Base-by-base conservation (phyloP, 1,140 invertebrate species). In the Penaeus vannamei region DNA sequence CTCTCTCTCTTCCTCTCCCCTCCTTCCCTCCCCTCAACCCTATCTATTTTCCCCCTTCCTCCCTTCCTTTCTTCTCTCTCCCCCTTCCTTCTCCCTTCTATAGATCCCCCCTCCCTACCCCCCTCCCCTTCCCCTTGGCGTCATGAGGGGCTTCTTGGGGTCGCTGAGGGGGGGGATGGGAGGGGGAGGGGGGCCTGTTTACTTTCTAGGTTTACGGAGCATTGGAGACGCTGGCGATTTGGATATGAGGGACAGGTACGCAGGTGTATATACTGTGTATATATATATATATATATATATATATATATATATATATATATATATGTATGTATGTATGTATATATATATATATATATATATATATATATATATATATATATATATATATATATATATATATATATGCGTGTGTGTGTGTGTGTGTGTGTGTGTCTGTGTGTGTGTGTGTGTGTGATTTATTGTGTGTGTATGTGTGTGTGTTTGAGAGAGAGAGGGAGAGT, bases 211-310 rank as follows among this genome's bases (percentile, higher is more conserved):
- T 64, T 64, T n/a, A n/a, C n/a, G 62, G 62, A n/a, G 62, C n/a
- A n/a, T 64, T n/a, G 17, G 62, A 64, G 62, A 64, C 17, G 62
- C 17, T 19, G 62, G 62, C 17, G 62, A 64, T n/a, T 64, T 64
- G 17, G 62, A 64, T 64, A 64, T 64, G 17, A 19, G 62, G n/a
- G 62, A n/a, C 17, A 64, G 17, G n/a, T n/a, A 64, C n/a, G n/a
- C n/a, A n/a, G n/a, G n/a, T n/a, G n/a, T n/a, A n/a, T n/a, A n/a
- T n/a, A 19, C 17, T 66, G 7, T 66, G 7, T 66, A 66, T 26
- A 66, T 66, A 66, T 66, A 66, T 26, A 66, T 66, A 66, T 66
- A 66, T 66, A 66, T 66, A 66, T 66, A 66, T 66, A 66, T 66
- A 7, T 66, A 66, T 66, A 66, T 66, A 66, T 66, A 66, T 66